Evolutionary conservation across 92 coral and sea anemone species (phyloP), one percentile per base, ranked within the genome.

Genomic region (Palythoa caribaeorum): DNA sequence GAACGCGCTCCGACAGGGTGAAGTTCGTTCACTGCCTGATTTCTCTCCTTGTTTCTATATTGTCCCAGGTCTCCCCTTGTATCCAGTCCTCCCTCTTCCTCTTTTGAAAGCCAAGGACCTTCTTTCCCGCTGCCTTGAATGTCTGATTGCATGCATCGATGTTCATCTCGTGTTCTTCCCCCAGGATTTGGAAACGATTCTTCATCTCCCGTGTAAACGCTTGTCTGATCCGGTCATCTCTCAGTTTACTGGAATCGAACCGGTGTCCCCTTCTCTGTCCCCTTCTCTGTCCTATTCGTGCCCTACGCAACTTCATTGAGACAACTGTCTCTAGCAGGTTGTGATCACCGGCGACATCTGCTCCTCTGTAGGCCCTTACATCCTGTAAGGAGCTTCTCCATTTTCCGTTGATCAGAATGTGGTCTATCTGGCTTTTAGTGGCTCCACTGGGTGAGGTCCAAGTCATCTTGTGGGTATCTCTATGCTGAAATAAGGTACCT

Each of bases 1-100:
- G 70, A 47, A 81, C 52, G 35, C 75, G 52, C 54, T 81, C 86
- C 39, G 86, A 81, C 50, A 37, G 48, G 48, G 77, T 38, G 50
- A 51, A 72, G 14, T 37, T 72, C 47, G 37, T 38, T 72, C 77
- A 13, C 77, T 72, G 48, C n/a, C 50, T 72, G 36, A 66, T 66
- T 21, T 57, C 73, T 38, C 50, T 71, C 65, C 85, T 20, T 80
- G 57, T 52, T 7, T 80, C 85, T 19, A 71, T 37, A 28, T 80
- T 59, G 47, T 80, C 50, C 71, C 84, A 37, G n/a, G 72, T 66
- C 50, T 65, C 28, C 70, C 50, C 71, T 80, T 47, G 39, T 80
- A 59, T 80, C 73, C 85, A 80, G 39, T 80, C 85, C 13, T 80
- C 28, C 36, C 36, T 66, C 71, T 37, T 28, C 54, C 44, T 60